These are phyloP conservation scores for Sylvilagus bachmani DNA, from an alignment of 2,113 vertebrate genomes.

Conservation along the genomic window DNA sequence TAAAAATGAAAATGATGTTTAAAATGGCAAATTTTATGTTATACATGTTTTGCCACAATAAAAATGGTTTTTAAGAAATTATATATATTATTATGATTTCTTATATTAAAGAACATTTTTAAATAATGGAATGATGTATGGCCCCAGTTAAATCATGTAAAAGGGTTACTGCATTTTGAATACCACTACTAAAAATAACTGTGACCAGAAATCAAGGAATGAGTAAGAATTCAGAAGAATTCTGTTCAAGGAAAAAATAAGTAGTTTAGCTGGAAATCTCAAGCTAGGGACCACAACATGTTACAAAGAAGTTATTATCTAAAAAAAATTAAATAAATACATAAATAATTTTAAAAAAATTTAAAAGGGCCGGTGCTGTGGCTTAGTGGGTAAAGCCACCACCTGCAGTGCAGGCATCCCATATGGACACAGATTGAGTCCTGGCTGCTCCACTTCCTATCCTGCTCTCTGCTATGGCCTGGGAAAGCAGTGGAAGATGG, in stretches of 20 bases:
- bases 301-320: neutral
- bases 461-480: no score
- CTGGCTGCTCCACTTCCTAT: no score
- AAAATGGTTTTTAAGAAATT: conserved; percentile 8
- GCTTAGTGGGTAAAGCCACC: no score
- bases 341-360: neutral
- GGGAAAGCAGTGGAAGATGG: no score
- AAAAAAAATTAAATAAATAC: neutral
- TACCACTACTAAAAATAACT: neutral
- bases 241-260: neutral
- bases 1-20: neutral
- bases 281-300: neutral
- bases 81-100: neutral
- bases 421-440: no score
- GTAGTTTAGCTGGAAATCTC: neutral
- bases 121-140: neutral
- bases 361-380: no score
- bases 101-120: neutral
- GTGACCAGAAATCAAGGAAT: conserved; percentile 32
- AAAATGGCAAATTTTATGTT: neutral
- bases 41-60: neutral
- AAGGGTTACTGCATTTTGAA: neutral
- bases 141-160: neutral
- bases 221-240: conserved; percentile 55
- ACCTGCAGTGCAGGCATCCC: no score